phyloP scores from a whole-genome alignment of 35 echinoderm and acorn worm genomes.

The Lytechinus variegatus region DNA sequence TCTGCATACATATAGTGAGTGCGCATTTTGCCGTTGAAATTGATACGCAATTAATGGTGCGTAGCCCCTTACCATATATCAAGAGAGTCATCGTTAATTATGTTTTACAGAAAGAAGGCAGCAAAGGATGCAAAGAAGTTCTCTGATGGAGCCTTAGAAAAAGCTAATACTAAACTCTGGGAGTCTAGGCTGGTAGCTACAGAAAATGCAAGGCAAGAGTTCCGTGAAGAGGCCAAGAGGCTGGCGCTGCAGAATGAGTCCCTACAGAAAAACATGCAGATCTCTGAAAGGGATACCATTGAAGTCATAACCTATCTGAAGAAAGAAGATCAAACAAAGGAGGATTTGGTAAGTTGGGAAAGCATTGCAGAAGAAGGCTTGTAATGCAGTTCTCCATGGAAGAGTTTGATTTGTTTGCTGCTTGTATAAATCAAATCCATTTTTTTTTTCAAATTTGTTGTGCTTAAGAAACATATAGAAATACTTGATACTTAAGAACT shows the following conservation, averaged over 20 bases:
- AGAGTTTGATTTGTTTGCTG: too few species aligned
- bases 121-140: constrained; percentile 87
- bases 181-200: constrained; percentile 84
- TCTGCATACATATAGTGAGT: too few species aligned
- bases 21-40: too few species aligned
- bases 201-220: constrained; percentile 89
- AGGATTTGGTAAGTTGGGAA: constrained; percentile 83
- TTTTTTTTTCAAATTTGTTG: too few species aligned
- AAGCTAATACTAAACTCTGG: constrained; percentile 93
- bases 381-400: not conserved
- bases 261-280: constrained; percentile 68
- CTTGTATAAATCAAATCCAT: too few species aligned
- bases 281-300: constrained; percentile 93
- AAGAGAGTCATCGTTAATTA: not conserved
- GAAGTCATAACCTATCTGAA: constrained; percentile 98
- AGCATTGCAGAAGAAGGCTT: not conserved
- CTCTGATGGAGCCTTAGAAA: constrained; percentile 74
- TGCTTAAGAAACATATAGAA: too few species aligned
- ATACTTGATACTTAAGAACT: too few species aligned
- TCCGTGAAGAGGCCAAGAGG: constrained; percentile 91
- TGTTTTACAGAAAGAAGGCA: not conserved
- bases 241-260: constrained; percentile 91
- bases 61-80: too few species aligned
- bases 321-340: constrained; percentile 92
- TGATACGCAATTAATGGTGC: too few species aligned